phyloP scores from a whole-genome alignment of 2,797 vertebrate species.

The Pelochelys cantorii region DNA sequence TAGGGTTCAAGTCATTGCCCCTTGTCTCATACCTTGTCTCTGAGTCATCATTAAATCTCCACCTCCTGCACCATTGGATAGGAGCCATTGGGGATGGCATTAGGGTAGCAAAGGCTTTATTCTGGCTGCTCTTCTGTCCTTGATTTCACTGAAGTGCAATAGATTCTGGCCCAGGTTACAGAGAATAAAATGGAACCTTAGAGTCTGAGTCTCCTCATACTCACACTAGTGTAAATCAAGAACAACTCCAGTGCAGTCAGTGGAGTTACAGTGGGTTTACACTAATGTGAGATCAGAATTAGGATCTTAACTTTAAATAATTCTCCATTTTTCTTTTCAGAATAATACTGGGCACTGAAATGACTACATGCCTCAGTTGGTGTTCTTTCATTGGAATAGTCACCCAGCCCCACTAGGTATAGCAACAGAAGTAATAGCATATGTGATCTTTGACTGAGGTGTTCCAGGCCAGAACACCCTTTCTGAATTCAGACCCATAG shows the following conservation, averaged over 20 bases:
- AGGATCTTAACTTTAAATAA: not conserved
- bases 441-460: not conserved
- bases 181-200: not conserved
- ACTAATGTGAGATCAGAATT: not conserved
- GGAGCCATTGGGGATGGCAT: not conserved
- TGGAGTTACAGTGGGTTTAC: not conserved
- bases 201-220: not conserved
- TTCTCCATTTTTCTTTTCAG: not conserved
- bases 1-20: not conserved
- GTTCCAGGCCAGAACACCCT: not conserved
- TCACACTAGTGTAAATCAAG: not conserved
- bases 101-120: not conserved
- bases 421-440: not conserved
- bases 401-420: not conserved
- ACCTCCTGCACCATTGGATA: not conserved
- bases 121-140: not conserved
- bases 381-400: not conserved
- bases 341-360: not conserved
- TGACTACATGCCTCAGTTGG: not conserved
- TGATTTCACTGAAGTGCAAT: rapidly evolving
- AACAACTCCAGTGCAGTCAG: not conserved
- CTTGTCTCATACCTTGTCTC: not conserved
- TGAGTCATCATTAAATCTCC: not conserved
- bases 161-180: not conserved
- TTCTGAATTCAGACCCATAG: not conserved